Evolutionary conservation across 2,797 vertebrate genomes (phyloP).

Genomic region (Micrastur ruficollis): DNA sequence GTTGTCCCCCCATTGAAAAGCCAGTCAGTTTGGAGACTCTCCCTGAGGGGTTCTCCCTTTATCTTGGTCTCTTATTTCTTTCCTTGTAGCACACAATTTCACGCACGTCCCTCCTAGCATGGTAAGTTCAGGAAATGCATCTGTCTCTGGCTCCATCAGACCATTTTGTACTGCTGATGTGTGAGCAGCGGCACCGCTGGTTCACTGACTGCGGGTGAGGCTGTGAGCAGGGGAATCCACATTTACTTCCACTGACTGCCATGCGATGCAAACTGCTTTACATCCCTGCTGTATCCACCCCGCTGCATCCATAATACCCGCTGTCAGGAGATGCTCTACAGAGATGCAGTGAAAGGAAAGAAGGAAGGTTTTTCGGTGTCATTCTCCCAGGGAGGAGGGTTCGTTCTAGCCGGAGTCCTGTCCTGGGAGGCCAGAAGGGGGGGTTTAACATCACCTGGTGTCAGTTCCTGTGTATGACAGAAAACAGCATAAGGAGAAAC

Average conservation of each 20-base stretch:
- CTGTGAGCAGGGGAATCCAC: not conserved
- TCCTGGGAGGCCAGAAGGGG: not conserved
- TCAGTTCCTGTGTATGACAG: not conserved
- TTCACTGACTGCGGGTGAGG: rapidly evolving
- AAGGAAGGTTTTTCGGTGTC: not conserved
- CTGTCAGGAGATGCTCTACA: not conserved
- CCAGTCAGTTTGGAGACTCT: not conserved
- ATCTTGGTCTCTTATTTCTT: not conserved
- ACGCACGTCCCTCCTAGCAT: not conserved
- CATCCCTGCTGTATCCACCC: too few relatives aligned
- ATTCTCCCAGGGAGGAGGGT: not conserved
- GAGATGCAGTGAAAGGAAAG: not conserved
- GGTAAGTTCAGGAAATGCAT: not conserved
- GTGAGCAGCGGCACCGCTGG: not conserved
- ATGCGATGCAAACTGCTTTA: not conserved
- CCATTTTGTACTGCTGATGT: not conserved
- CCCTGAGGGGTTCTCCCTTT: not conserved
- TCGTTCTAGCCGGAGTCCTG: not conserved
- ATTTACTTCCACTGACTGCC: not conserved
- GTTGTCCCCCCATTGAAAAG: not conserved
- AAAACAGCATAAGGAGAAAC: not conserved
- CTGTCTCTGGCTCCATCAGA: not conserved
- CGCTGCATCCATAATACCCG: rapidly evolving
- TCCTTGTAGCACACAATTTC: not conserved
- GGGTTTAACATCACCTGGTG: not conserved